phyloP scores from a whole-genome alignment of 2,797 vertebrate species.

The Cyclura pinguis region DNA sequence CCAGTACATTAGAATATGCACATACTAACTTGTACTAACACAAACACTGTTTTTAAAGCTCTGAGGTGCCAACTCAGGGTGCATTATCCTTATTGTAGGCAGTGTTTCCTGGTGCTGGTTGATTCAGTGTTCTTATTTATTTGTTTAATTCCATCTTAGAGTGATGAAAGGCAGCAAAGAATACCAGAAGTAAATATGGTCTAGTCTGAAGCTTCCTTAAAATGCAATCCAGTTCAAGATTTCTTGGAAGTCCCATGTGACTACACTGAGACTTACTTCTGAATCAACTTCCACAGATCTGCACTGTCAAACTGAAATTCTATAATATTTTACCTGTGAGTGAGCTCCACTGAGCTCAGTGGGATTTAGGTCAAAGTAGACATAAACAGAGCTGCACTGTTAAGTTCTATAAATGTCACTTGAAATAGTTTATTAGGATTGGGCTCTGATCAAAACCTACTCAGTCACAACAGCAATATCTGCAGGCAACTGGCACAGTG shows the following conservation, averaged over 20 bases:
- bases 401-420: no score
- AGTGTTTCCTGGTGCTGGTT: not conserved
- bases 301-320: not conserved
- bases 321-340: not conserved
- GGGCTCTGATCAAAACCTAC: not conserved
- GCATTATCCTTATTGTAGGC: not conserved
- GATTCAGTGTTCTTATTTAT: not conserved
- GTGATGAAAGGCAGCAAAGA: not conserved
- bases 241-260: not conserved
- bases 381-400: not conserved
- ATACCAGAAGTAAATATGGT: not conserved
- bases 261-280: not conserved
- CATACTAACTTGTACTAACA: not conserved
- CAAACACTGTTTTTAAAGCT: not conserved
- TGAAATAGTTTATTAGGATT: not conserved
- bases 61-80: not conserved
- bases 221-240: not conserved
- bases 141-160: not conserved
- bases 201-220: not conserved
- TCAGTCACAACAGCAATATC: not conserved
- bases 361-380: not conserved
- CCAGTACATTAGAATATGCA: not conserved
- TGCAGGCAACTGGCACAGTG: not conserved
- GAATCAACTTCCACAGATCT: not conserved
- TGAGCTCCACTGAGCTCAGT: not conserved